These are phyloP conservation scores for Auanema freiburgensis DNA, from an alignment of 2,888 invertebrate species.

Conservation along the genomic window DNA sequence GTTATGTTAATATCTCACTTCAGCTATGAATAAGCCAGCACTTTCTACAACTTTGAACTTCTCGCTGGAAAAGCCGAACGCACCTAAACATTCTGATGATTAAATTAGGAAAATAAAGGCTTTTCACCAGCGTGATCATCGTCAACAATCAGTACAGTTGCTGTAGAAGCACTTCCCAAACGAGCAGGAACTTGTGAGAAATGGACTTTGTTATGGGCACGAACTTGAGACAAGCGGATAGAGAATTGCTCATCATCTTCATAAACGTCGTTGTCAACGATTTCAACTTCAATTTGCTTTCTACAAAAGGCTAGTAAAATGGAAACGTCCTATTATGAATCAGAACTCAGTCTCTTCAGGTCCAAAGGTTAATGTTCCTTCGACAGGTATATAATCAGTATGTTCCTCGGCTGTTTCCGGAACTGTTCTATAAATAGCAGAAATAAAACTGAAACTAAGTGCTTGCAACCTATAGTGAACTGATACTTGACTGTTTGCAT, in stretches of 20 bases:
- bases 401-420: conserved; percentile 95
- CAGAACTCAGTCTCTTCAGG: conserved; percentile 53
- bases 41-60: conserved; percentile 70
- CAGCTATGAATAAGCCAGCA: conserved; percentile 40
- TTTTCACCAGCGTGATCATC: conserved; percentile 82
- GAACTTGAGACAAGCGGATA: conserved; percentile 73
- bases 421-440: conserved; percentile 81
- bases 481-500: conserved; percentile 78
- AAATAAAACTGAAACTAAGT: conserved; percentile 70
- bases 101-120: too few species aligned
- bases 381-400: conserved; percentile 85
- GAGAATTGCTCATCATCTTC: conserved; percentile 99
- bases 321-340: not conserved
- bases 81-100: conserved; percentile 70
- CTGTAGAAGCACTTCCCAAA: conserved; percentile 82
- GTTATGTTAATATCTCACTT: conserved; percentile 22
- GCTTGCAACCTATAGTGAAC: conserved; percentile 47
- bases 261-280: conserved; percentile 97
- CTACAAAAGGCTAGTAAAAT: conserved; percentile 65
- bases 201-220: conserved; percentile 44
- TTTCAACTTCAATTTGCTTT: conserved; percentile 82
- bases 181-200: conserved; percentile 67
- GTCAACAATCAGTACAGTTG: conserved; percentile 95
- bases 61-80: conserved; percentile 86
- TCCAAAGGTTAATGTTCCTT: conserved; percentile 65